Conservation (phyloP, 37 sponge, comb jelly and placozoan species). For the Diacarnus erythraeanus region DNA sequence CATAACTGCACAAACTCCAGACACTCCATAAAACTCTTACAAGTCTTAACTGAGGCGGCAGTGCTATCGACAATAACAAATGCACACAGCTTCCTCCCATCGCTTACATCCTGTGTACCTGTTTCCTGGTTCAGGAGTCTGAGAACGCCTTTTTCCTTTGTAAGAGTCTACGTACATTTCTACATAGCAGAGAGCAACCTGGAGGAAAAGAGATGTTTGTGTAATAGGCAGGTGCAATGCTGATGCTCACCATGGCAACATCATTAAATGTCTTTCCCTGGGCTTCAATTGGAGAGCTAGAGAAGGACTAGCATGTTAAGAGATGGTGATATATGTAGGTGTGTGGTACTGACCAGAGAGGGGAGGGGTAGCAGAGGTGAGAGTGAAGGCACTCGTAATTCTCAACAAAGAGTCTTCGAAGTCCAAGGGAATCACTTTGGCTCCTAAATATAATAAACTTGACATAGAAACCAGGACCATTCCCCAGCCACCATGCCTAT, state of each 20-base stretch:
- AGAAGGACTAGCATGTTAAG: not conserved
- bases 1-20: slow-evolving; percentile 27
- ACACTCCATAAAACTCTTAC: slow-evolving; percentile 41
- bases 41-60: not conserved
- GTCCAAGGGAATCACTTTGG: not conserved
- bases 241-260: slow-evolving; percentile 27
- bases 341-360: slow-evolving; percentile 37
- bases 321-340: not conserved
- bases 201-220: not conserved
- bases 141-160: too few relatives aligned
- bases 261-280: not conserved
- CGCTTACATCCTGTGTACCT: too few relatives aligned
- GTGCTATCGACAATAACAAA: not conserved
- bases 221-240: too few relatives aligned
- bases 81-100: not conserved
- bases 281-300: slow-evolving; percentile 24
- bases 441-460: too few relatives aligned
- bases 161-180: slow-evolving; percentile 27
- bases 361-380: slow-evolving; percentile 50
- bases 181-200: slow-evolving; percentile 48
- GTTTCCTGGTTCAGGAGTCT: too few relatives aligned
- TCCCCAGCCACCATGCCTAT: too few relatives aligned
- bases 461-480: too few relatives aligned
- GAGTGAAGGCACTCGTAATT: slow-evolving; percentile 45
- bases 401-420: slow-evolving; percentile 28